Evolutionary conservation across 2,113 vertebrate genomes (phyloP).

Genomic region (Panthera tigris): DNA sequence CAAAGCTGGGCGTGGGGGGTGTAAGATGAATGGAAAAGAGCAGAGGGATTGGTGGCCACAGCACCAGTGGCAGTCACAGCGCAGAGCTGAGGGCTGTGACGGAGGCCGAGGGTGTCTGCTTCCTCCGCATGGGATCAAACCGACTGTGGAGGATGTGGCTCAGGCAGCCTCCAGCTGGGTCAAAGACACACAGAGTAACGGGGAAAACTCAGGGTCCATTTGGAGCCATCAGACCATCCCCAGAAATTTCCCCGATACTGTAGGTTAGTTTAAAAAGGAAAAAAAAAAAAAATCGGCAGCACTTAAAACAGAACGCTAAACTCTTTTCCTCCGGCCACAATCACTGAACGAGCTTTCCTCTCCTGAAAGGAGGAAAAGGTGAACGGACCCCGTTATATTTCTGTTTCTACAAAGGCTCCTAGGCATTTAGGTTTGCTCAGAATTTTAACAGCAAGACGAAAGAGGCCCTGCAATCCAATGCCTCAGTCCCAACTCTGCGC

Average conservation of each 20-base stretch:
- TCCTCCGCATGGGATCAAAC: neutral
- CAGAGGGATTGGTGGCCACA: neutral
- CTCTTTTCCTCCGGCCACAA: neutral
- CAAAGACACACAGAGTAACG: neutral
- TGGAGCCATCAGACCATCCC: neutral
- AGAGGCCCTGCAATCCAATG: neutral
- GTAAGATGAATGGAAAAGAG: neutral
- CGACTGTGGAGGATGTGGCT: neutral
- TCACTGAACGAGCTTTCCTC: neutral
- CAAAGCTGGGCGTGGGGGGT: neutral
- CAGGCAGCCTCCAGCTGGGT: neutral
- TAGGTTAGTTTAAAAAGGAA: neutral
- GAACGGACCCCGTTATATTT: neutral
- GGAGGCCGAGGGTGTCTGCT: neutral
- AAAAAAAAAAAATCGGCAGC: neutral
- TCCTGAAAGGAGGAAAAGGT: constrained; percentile 26
- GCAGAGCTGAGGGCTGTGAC: neutral
- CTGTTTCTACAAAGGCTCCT: constrained; percentile 11
- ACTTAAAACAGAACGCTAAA: constrained; percentile 1
- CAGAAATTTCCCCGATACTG: neutral
- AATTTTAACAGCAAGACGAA: constrained; percentile 18
- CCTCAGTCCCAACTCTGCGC: neutral
- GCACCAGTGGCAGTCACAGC: neutral
- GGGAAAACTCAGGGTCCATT: neutral
- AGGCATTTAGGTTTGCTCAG: neutral